Percentiles rank a stretch among this genome's conserved stretches.
phyloP scores from a whole-genome alignment of 2,113 vertebrate species.

The Furnarius figulus region DNA sequence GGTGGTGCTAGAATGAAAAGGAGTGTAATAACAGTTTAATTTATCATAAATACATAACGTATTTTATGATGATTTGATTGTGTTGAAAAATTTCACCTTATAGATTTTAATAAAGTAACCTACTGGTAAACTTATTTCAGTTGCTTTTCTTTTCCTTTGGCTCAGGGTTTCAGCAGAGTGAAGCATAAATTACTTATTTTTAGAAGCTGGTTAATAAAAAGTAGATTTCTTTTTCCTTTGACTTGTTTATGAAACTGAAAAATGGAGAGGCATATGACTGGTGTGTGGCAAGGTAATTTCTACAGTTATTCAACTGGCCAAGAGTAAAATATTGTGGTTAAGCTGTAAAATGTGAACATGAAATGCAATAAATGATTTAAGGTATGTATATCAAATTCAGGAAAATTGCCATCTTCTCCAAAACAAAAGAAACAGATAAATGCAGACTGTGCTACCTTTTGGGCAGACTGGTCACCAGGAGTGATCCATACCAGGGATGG shows the following conservation, averaged over 20 bases:
- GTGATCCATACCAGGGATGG: no score
- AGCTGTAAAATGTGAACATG: neutral
- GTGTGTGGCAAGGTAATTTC: slow-evolving; percentile 70
- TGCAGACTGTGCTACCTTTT: neutral
- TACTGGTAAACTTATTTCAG: slow-evolving; percentile 64
- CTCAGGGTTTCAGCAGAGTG: slow-evolving; percentile 45
- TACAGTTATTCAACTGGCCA: slow-evolving; percentile 51
- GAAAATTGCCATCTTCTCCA: neutral
- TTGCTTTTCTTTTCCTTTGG: slow-evolving; percentile 60
- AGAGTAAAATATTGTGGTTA: slow-evolving; percentile 42
- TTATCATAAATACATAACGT: slow-evolving; percentile 74
- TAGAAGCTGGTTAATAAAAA: slow-evolving; percentile 77
- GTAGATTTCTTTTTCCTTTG: slow-evolving; percentile 73
- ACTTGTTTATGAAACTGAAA: slow-evolving; percentile 74
- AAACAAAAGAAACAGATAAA: neutral
- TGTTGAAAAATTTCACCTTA: slow-evolving; percentile 72
- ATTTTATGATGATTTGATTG: slow-evolving; percentile 74
- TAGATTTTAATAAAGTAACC: slow-evolving; percentile 74
- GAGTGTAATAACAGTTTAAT: slow-evolving; percentile 70
- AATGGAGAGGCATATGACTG: slow-evolving; percentile 51
- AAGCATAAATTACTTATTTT: slow-evolving; percentile 64
- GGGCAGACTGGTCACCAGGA: neutral
- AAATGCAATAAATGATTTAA: neutral
- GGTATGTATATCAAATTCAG: neutral
- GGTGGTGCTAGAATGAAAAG: slow-evolving; percentile 58